phyloP scores from a whole-genome alignment of 2,888 invertebrate genomes.

The Hermaeophaga mercurialis region DNA sequence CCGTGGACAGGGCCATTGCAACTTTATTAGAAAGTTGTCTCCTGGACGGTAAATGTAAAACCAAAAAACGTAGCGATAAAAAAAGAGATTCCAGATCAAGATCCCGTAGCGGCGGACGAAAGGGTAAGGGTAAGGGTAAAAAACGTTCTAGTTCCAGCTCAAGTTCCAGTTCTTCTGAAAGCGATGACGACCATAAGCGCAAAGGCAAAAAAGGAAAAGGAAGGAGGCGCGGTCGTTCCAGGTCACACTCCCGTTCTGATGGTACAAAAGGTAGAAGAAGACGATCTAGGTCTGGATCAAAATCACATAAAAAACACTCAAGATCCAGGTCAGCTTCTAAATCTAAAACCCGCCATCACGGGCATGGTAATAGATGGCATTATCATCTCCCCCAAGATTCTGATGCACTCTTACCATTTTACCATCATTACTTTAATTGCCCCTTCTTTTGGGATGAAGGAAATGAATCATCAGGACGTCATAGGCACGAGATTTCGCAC shows the following conservation, averaged over 20 bases:
- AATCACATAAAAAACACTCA: neutral
- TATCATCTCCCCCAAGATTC: neutral
- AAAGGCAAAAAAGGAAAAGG: slow-evolving; percentile 7
- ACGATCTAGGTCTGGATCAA: neutral
- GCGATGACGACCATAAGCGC: neutral
- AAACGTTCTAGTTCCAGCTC: slow-evolving; percentile 6
- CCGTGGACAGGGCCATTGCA: slow-evolving; percentile 15
- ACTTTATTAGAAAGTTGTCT: slow-evolving; percentile 7
- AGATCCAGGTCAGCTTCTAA: slow-evolving; percentile 2
- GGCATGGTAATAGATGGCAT: slow-evolving; percentile 2
- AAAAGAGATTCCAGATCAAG: slow-evolving; percentile 4
- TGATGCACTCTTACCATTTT: neutral
- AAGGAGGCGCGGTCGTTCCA: neutral
- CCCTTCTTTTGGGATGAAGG: neutral
- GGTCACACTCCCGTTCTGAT: neutral
- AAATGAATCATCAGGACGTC: neutral
- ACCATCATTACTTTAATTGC: slow-evolving; percentile 3
- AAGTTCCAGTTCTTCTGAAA: neutral
- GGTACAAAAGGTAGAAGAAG: neutral
- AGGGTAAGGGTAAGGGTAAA: slow-evolving; percentile 1
- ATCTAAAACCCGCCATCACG: neutral
- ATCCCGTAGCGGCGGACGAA: neutral
- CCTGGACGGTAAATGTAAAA: neutral
- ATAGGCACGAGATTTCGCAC: neutral
- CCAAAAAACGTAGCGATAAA: neutral